Conservation (phyloP, 2,797 vertebrate genomes). For the Siniperca undulata region DNA sequence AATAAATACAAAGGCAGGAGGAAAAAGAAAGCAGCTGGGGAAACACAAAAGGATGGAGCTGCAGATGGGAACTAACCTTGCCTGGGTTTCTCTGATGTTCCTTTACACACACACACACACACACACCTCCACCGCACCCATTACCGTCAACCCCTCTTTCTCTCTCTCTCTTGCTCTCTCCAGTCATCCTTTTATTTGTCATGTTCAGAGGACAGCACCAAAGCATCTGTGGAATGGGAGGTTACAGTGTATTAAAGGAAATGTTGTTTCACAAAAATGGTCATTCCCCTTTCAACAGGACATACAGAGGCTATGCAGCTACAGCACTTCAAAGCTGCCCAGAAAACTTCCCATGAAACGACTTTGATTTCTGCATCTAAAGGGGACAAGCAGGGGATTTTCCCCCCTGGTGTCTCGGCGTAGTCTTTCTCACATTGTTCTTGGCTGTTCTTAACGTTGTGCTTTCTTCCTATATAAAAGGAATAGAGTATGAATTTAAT, state of each 20-base stretch:
- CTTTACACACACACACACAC: conserved; percentile 54
- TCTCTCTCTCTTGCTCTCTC: conserved; percentile 46
- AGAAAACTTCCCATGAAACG: conserved; percentile 73
- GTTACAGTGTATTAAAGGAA: conserved; percentile 78
- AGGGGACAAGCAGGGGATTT: conserved; percentile 63
- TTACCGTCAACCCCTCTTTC: conserved; percentile 65
- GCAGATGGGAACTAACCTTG: conserved; percentile 83
- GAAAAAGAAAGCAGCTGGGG: conserved; percentile 78
- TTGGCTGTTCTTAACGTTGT: conserved; percentile 43
- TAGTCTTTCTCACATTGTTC: conserved; percentile 43
- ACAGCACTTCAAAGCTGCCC: conserved; percentile 75
- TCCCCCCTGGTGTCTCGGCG: conserved; percentile 48
- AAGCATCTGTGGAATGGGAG: conserved; percentile 74
- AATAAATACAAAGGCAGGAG: conserved; percentile 73
- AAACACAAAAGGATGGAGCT: conserved; percentile 80
- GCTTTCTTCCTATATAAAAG: conserved; percentile 54
- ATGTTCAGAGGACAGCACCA: conserved; percentile 75
- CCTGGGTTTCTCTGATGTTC: conserved; percentile 80
- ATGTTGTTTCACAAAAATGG: conserved; percentile 78
- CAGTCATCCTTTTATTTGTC: conserved; percentile 72
- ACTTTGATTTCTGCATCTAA: conserved; percentile 71
- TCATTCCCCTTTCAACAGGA: conserved; percentile 71
- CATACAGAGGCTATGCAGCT: conserved; percentile 61
- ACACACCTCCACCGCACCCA: conserved; percentile 62
- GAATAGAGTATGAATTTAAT: conserved; percentile 40